These are phyloP conservation scores for Menidia beryllina DNA, from an alignment of 2,113 vertebrate species.

Conservation along the genomic window DNA sequence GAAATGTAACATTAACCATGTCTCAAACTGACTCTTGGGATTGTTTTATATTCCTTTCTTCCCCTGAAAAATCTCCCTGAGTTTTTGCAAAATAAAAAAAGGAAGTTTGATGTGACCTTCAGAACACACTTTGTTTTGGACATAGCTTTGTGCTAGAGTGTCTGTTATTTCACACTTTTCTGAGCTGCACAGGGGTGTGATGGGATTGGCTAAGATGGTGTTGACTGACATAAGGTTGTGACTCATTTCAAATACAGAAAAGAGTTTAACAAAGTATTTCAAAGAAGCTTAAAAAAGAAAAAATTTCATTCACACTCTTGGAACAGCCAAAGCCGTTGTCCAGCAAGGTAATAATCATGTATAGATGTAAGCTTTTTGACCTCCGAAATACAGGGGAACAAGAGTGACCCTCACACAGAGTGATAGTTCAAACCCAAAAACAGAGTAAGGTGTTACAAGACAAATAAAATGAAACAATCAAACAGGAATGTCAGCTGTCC, in stretches of 20 bases:
- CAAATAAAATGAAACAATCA: no score
- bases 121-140: neutral
- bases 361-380: no score
- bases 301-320: neutral
- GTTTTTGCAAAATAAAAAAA: neutral
- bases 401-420: no score
- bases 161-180: constrained; percentile 14
- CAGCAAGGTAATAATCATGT: no score
- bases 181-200: neutral
- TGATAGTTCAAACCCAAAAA: no score
- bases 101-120: neutral
- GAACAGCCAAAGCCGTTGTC: no score
- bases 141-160: neutral
- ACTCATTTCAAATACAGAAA: neutral
- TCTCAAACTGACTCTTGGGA: neutral
- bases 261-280: neutral
- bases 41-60: no score
- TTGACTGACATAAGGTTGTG: neutral
- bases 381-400: no score
- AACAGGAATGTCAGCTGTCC: no score
- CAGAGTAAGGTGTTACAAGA: no score
- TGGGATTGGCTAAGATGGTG: neutral
- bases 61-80: neutral
- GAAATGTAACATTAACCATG: neutral
- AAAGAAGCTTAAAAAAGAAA: neutral